Conservation (phyloP, 1,140 invertebrate species). For the Drosophila setifemur region DNA sequence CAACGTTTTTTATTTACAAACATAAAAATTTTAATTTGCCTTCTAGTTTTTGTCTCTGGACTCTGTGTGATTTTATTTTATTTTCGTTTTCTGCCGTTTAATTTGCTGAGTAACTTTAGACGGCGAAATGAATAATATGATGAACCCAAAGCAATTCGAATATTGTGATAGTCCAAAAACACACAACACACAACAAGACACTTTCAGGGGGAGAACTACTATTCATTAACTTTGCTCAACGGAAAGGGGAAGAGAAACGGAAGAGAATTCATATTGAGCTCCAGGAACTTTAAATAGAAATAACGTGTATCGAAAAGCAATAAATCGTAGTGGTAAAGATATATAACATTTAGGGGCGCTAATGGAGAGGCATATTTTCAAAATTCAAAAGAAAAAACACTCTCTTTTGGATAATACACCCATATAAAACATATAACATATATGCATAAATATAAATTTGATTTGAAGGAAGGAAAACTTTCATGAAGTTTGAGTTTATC, state of each 20-base stretch:
- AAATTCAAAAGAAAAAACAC: too few species aligned
- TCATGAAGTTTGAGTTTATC: constrained; percentile 43
- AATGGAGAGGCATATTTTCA: constrained; percentile 15
- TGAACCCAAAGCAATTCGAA: constrained; percentile 71
- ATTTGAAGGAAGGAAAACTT: constrained; percentile 41
- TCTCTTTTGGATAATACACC: too few species aligned
- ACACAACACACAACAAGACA: constrained; percentile 24
- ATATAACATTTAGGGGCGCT: constrained; percentile 23
- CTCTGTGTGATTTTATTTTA: constrained; percentile 13
- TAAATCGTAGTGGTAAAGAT: constrained; percentile 79
- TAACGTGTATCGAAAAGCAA: constrained; percentile 82
- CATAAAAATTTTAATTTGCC: constrained; percentile 5
- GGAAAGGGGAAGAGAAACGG: constrained; percentile 14
- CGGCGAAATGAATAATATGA: constrained; percentile 16
- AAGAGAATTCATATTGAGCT: constrained; percentile 53
- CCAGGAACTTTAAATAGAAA: constrained; percentile 67
- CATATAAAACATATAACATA: not conserved
- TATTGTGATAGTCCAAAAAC: constrained; percentile 73
- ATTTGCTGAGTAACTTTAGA: constrained; percentile 33
- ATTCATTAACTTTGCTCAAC: constrained; percentile 74
- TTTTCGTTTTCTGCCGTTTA: not conserved
- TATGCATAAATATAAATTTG: constrained; percentile 27
- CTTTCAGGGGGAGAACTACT: constrained; percentile 10
- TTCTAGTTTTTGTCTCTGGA: constrained; percentile 7
- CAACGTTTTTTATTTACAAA: constrained; percentile 44